These are phyloP conservation scores for Manduca sexta DNA, from an alignment of 1,140 invertebrate species.

Conservation along the genomic window DNA sequence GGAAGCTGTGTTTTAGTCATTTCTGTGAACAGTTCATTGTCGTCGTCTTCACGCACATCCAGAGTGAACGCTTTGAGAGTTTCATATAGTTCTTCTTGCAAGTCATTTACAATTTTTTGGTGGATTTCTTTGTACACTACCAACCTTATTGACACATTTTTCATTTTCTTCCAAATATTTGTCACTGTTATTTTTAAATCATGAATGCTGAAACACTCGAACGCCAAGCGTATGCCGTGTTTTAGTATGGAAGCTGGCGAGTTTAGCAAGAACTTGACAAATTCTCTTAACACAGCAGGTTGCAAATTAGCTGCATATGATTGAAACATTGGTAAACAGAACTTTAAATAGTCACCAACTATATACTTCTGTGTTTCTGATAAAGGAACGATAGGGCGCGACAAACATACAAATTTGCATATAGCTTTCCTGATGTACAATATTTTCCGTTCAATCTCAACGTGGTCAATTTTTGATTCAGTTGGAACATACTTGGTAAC, in stretches of 20 bases:
- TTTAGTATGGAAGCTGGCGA: conserved; percentile 45
- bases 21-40: conserved; percentile 30
- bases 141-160: conserved; percentile 41
- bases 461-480: conserved; percentile 33
- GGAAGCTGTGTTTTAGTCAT: conserved; percentile 18
- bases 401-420: conserved; percentile 34
- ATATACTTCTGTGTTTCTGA: conserved; percentile 28
- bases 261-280: conserved; percentile 35
- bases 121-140: conserved; percentile 35
- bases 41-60: conserved; percentile 31
- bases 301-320: conserved; percentile 36
- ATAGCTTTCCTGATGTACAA: conserved; percentile 37
- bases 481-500: conserved; percentile 38
- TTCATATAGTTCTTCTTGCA: conserved; percentile 25
- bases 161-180: conserved; percentile 36
- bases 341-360: conserved; percentile 46
- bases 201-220: conserved; percentile 30
- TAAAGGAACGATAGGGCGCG: conserved; percentile 42
- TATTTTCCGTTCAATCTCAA: conserved; percentile 20
- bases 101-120: conserved; percentile 21
- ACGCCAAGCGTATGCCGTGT: conserved; percentile 45
- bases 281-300: conserved; percentile 23
- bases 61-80: conserved; percentile 32
- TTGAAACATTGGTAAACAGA: conserved; percentile 41
- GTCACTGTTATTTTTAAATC: conserved; percentile 30